These are phyloP conservation scores for Gallinago media DNA, from an alignment of 2,113 vertebrate species.

Conservation along the genomic window DNA sequence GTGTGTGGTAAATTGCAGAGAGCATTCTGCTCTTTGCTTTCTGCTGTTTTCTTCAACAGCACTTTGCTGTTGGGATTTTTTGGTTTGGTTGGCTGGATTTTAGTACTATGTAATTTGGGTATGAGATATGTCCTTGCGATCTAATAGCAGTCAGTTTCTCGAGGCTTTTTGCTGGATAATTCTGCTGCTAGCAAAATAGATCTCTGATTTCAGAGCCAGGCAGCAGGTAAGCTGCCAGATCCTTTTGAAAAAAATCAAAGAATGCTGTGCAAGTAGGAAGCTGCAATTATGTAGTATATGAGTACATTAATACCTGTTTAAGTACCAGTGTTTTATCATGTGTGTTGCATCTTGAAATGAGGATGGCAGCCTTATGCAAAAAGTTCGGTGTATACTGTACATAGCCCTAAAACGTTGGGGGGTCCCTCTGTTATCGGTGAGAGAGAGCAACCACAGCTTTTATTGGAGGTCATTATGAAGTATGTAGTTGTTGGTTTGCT, in stretches of 20 bases:
- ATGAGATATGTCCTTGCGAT: neutral
- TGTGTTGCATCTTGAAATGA: neutral
- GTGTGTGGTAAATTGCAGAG: neutral
- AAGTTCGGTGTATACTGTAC: fast-evolving
- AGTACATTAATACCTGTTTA: neutral
- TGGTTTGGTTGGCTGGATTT: neutral
- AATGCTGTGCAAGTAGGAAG: neutral
- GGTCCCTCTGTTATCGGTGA: neutral
- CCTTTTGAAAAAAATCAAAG: neutral
- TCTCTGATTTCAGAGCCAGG: neutral
- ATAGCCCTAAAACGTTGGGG: neutral
- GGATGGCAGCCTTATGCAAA: neutral
- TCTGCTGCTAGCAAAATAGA: neutral
- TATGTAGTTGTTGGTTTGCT: neutral
- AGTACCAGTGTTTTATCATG: neutral
- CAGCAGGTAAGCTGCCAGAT: neutral
- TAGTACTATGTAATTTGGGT: neutral
- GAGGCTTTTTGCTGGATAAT: neutral
- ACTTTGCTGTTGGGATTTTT: neutral
- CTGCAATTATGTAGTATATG: neutral
- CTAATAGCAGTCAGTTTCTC: neutral
- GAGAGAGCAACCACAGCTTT: neutral
- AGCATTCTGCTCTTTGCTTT: neutral
- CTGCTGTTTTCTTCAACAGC: no score
- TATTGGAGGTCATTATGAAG: neutral